Base-by-base conservation (phyloP, 2,113 vertebrate species). In the Hymenochirus boettgeri region DNA sequence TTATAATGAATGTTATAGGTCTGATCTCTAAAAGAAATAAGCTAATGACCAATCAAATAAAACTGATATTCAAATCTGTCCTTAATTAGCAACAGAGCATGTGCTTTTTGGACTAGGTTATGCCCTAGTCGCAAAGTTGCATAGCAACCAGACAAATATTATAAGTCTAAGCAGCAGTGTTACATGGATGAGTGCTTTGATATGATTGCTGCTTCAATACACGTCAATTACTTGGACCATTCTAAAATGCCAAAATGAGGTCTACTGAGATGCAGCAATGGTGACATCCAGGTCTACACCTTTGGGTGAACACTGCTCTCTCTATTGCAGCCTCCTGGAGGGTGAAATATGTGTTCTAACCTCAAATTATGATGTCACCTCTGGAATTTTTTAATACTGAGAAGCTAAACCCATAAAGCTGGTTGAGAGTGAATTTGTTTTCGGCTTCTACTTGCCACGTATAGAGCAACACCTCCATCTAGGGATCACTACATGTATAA, bases 351-450 rank as follows among this genome's bases (percentile, higher is more conserved):
- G 57, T 35, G 46, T 39, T 39, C 65, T 69, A 69, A 69, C 65
- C 65, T 69, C 65, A 67, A 60, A 60, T 67, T 59, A 67, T 67
- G 65, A 69, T 69, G 56, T 69, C 65, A 69, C 48, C 65, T 59
- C 56, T 69, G 65, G 65, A 69, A 69, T 69, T 69, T 69, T 69
- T 69, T 69, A 69, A 69, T 69, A 69, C 56, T 29, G 65, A 69
- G 56, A 60, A 45, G 64, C 56, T 60, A 69, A 60, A 39, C 65
- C 65, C 56, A 53, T 60, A 53, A 59, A 69, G 56, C 25, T 45
- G 18, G 24, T 52, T 69, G 65, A 60, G 56, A 66, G 58, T 39
- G 45, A 59, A 66, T 58, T 51, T 59, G 47, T 13, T 19, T 21
- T 37, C 3, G 31, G 23, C n/a, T 5, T 37, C 25, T 25, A 6